Evolutionary conservation across 2,888 invertebrate genomes (phyloP).

Genomic region (Metacarcinus magister): DNA sequence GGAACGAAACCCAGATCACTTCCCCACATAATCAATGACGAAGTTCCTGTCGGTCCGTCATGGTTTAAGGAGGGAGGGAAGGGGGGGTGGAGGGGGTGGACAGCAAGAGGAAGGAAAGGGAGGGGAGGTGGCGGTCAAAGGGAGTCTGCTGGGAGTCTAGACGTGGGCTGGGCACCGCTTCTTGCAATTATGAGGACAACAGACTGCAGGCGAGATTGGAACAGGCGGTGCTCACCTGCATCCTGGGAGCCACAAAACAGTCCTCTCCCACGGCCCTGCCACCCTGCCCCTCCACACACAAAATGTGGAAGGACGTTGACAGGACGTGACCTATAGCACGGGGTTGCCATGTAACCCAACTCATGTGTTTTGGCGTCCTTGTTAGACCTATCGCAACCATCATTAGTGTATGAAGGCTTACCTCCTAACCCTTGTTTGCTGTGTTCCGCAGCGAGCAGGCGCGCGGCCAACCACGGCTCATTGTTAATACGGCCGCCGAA

Average conservation of each 20-base stretch:
- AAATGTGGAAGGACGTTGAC: not conserved
- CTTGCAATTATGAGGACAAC: constrained; percentile 36
- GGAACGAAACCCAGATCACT: not conserved
- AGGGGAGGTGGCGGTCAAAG: constrained; percentile 37
- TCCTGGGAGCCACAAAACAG: constrained; percentile 22
- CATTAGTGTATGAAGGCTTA: not conserved
- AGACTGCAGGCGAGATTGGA: constrained; percentile 40
- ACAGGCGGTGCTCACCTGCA: constrained; percentile 43
- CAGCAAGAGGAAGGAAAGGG: constrained; percentile 40
- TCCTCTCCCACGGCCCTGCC: constrained; percentile 31
- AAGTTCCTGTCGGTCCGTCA: constrained; percentile 38
- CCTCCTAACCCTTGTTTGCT: not conserved
- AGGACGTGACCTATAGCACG: constrained; percentile 33
- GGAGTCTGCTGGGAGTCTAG: constrained; percentile 5
- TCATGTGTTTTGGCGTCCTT: not conserved
- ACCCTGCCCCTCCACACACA: not conserved
- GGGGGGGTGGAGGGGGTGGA: not conserved
- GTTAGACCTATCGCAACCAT: not conserved
- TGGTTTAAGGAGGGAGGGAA: not conserved
- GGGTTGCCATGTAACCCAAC: not conserved
- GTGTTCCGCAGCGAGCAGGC: not conserved
- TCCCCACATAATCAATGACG: constrained; percentile 34
- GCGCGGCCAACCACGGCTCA: not conserved
- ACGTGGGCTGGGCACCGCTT: constrained; percentile 49
- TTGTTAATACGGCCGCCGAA: constrained; percentile 1